phyloP scores from a whole-genome alignment of 2,888 invertebrate species.

The Nemurella pictetii region DNA sequence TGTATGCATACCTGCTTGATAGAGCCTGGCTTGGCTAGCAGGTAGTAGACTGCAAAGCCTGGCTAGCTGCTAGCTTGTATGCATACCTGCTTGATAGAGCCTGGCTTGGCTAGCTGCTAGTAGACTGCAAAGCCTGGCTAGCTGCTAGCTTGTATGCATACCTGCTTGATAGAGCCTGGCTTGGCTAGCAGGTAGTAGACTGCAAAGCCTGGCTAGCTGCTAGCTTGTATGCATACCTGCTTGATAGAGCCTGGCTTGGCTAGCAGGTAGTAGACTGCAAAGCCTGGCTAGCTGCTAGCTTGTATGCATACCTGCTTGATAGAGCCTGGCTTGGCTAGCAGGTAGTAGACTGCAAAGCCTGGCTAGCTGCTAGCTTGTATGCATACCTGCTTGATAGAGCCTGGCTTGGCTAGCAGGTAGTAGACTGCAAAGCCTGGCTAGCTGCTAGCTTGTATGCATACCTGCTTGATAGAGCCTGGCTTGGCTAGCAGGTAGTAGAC shows the following conservation, averaged over 20 bases:
- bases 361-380: background rate
- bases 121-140: constrained; percentile 64
- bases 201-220: background rate
- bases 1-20: too few relatives aligned
- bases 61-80: background rate
- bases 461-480: too few relatives aligned
- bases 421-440: constrained; percentile 64
- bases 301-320: too few relatives aligned
- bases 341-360: background rate
- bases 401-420: constrained; percentile 58
- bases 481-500: background rate
- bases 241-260: constrained; percentile 57
- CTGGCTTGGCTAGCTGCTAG: constrained; percentile 58
- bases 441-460: too few relatives aligned
- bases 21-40: background rate
- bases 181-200: background rate
- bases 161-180: too few relatives aligned
- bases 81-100: constrained; percentile 58
- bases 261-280: constrained; percentile 62
- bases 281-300: too few relatives aligned
- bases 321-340: background rate
- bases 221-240: constrained; percentile 52
- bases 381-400: constrained; percentile 58
- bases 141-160: too few relatives aligned
- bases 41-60: background rate